Evolutionary conservation across 2,888 invertebrate species (phyloP).

Genomic region (Dyspetes luteomarginatus): DNA sequence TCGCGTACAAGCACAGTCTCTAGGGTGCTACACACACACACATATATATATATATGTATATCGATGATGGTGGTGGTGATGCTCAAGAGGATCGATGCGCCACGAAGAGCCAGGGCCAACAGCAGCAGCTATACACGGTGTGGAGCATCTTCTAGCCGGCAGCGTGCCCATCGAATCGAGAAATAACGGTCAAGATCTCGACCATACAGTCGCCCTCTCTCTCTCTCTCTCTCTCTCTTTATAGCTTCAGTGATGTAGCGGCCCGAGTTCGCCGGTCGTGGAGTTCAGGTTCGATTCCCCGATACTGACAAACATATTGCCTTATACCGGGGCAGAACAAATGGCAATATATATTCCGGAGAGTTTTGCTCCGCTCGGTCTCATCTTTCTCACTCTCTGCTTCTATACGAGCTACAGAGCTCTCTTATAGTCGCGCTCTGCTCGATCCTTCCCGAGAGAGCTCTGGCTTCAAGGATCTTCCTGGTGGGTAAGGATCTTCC

Average conservation of each 20-base stretch:
- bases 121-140: constrained; percentile 46
- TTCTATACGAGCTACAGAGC: constrained; percentile 25
- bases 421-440: constrained; percentile 54
- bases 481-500: constrained; percentile 66
- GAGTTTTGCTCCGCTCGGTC: constrained; percentile 61
- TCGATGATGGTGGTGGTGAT: constrained; percentile 48
- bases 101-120: constrained; percentile 53
- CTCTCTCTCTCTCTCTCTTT: constrained; percentile 15
- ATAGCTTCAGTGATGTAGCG: constrained; percentile 51
- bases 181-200: constrained; percentile 66
- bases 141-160: constrained; percentile 58
- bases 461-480: constrained; percentile 64
- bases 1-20: constrained; percentile 37
- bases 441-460: constrained; percentile 59
- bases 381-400: constrained; percentile 40
- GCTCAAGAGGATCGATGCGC: constrained; percentile 60
- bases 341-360: constrained; percentile 80
- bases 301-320: constrained; percentile 82
- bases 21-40: constrained; percentile 44
- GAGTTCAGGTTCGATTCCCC: constrained; percentile 78
- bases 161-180: constrained; percentile 65
- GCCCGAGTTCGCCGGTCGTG: constrained; percentile 64
- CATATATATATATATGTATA: constrained; percentile 9
- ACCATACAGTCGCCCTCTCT: constrained; percentile 47
- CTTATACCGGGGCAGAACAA: constrained; percentile 80